Percentiles rank a stretch among this genome's conserved stretches.
These are phyloP conservation scores for Neelides folsomi DNA, from an alignment of 2,888 invertebrate genomes.

Conservation along the genomic window DNA sequence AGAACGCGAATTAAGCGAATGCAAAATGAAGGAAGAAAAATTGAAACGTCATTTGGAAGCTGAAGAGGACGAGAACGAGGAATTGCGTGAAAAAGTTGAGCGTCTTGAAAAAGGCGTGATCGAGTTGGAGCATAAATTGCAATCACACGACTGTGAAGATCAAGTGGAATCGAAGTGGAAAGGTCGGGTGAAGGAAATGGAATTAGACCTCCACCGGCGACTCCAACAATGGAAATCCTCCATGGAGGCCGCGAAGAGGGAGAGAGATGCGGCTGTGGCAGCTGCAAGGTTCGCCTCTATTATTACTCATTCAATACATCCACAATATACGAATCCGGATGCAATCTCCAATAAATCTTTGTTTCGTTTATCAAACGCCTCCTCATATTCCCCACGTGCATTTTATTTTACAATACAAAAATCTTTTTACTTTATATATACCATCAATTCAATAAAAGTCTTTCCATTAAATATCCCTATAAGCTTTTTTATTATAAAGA, in stretches of 20 bases:
- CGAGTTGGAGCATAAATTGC: conserved; percentile 14
- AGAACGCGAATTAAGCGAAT: conserved; percentile 16
- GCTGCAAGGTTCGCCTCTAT: conserved; percentile 13
- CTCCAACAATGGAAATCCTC: conserved; percentile 11
- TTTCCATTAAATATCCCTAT: no score
- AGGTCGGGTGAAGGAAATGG: conserved; percentile 9
- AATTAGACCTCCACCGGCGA: conserved; percentile 3
- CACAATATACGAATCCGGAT: no score
- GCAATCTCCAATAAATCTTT: no score
- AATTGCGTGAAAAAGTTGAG: conserved; percentile 12
- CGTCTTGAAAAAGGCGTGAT: conserved; percentile 11
- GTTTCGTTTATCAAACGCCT: conserved; percentile 3
- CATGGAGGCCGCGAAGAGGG: conserved; percentile 8
- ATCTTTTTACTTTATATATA: no score
- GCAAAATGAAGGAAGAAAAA: conserved; percentile 10
- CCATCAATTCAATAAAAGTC: no score
- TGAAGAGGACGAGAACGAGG: conserved; percentile 1
- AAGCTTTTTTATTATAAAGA: no score
- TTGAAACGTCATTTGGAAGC: conserved; percentile 12
- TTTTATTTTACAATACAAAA: background rate
- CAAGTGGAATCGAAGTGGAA: conserved; percentile 19
- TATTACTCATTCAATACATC: no score
- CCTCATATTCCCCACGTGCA: conserved; percentile 1
- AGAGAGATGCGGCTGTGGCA: conserved; percentile 17
- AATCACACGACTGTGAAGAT: conserved; percentile 23